Conservation (phyloP, 2,888 invertebrate genomes). For the Tetragonisca angustula region DNA sequence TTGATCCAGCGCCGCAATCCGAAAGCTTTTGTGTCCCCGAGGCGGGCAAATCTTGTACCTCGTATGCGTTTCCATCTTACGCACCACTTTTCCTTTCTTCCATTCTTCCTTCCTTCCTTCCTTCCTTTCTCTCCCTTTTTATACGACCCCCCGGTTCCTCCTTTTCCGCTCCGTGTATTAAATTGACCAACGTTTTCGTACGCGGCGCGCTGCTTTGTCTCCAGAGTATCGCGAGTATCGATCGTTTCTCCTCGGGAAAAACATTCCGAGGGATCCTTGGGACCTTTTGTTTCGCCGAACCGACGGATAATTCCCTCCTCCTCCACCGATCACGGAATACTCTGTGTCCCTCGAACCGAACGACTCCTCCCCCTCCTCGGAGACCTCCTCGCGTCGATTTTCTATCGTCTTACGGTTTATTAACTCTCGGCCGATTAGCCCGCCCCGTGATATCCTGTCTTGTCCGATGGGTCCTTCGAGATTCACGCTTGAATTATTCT, state of each 20-base stretch:
- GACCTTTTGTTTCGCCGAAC: slow-evolving; percentile 62
- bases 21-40: slow-evolving; percentile 66
- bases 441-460: slow-evolving; percentile 55
- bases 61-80: slow-evolving; percentile 43
- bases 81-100: not conserved
- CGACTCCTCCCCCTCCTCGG: slow-evolving; percentile 54
- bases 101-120: not conserved
- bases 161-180: slow-evolving; percentile 41
- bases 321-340: slow-evolving; percentile 10
- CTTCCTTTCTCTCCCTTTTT: not conserved
- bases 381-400: slow-evolving; percentile 63
- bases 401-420: slow-evolving; percentile 66
- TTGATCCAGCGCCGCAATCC: slow-evolving; percentile 71
- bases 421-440: slow-evolving; percentile 73
- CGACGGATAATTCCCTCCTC: slow-evolving; percentile 70
- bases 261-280: not conserved
- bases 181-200: slow-evolving; percentile 73
- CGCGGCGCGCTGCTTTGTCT: slow-evolving; percentile 64
- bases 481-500: slow-evolving; percentile 65
- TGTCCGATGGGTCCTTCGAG: slow-evolving; percentile 60
- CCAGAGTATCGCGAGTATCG: slow-evolving; percentile 64
- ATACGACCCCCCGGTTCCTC: not conserved
- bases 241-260: slow-evolving; percentile 44
- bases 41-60: slow-evolving; percentile 70
- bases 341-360: slow-evolving; percentile 29